phyloP scores from a whole-genome alignment of 2,888 invertebrate genomes.

The Clistopyga incitator region DNA sequence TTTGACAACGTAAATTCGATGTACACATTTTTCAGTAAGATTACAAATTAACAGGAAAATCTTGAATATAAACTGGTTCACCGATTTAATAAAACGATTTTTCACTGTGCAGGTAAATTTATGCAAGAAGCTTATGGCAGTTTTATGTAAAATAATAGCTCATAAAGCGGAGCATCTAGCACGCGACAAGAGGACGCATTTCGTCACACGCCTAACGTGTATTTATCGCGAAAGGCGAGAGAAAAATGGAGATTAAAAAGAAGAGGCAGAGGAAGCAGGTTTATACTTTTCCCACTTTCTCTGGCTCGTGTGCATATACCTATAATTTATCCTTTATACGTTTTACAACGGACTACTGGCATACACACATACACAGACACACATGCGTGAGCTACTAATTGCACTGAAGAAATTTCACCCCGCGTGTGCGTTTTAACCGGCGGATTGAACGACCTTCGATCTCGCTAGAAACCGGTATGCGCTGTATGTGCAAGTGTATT shows the following conservation, averaged over 20 bases:
- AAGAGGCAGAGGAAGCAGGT: conserved; percentile 33
- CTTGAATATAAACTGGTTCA: neutral
- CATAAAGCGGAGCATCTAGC: neutral
- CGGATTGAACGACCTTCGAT: conserved; percentile 64
- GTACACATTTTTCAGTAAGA: too few species aligned
- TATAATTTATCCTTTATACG: conserved; percentile 40
- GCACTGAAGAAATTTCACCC: conserved; percentile 48
- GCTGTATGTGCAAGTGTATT: neutral
- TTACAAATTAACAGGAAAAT: neutral
- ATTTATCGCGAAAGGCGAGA: conserved; percentile 40
- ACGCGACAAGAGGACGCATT: conserved; percentile 35
- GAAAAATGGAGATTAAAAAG: neutral
- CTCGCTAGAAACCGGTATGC: conserved; percentile 57
- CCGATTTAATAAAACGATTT: neutral
- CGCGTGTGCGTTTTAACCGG: conserved; percentile 18
- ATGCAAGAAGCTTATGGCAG: too few species aligned
- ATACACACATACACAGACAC: conserved; percentile 18
- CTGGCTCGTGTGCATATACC: conserved; percentile 14
- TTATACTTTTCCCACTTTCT: conserved; percentile 61
- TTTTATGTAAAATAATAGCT: neutral
- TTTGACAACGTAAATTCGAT: too few species aligned
- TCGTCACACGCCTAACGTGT: conserved; percentile 51
- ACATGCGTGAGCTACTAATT: conserved; percentile 48
- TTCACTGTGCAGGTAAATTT: too few species aligned
- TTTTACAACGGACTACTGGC: conserved; percentile 22